These are phyloP conservation scores for Hydrocynus forskahlii DNA, from an alignment of 2,797 vertebrate species.

Conservation along the genomic window DNA sequence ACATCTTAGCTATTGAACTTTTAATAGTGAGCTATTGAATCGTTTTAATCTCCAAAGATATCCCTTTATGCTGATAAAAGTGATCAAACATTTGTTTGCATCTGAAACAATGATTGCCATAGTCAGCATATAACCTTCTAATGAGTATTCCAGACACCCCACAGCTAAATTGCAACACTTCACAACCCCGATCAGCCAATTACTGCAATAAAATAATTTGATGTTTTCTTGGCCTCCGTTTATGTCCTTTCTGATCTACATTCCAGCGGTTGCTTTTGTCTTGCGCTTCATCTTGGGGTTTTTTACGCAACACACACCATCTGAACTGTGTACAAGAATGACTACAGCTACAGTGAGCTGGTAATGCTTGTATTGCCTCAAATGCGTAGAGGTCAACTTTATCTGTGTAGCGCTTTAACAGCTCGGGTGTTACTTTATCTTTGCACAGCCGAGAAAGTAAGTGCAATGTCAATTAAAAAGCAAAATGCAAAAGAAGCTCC, in stretches of 20 bases:
- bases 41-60: neutral
- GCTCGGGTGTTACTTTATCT: neutral
- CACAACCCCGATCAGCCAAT: conserved; percentile 13
- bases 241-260: conserved; percentile 14
- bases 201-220: conserved; percentile 2
- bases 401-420: neutral
- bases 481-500: neutral
- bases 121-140: conserved; percentile 1
- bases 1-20: too few relatives aligned
- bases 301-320: conserved; percentile 15
- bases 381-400: neutral
- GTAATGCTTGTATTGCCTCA: conserved; percentile 1
- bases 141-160: neutral
- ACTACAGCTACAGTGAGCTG: conserved; percentile 14
- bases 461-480: neutral
- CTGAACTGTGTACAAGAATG: conserved; percentile 20
- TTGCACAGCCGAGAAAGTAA: neutral
- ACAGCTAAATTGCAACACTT: neutral
- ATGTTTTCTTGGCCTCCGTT: conserved; percentile 12
- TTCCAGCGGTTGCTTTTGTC: conserved; percentile 31
- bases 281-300: conserved; percentile 9
- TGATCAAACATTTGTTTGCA: neutral
- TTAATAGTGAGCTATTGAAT: neutral
- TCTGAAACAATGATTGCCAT: neutral
- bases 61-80: neutral